Evolutionary conservation across 2,113 vertebrate genomes (phyloP).

Genomic region (Notiomystis cincta): DNA sequence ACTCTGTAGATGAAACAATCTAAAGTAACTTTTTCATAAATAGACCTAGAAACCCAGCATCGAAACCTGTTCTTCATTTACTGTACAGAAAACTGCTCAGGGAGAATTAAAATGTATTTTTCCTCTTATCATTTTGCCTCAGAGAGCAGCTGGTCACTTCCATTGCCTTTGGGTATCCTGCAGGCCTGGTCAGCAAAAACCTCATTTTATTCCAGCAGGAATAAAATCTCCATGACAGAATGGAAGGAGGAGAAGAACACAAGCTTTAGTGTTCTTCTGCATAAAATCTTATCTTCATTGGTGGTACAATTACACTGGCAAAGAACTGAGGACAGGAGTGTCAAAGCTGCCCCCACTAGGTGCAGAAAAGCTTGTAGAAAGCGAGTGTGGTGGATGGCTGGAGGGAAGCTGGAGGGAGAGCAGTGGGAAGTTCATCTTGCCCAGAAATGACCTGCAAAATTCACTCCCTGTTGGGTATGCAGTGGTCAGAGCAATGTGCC

Average conservation of each 20-base stretch:
- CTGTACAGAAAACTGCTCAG: neutral
- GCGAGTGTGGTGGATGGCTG: neutral
- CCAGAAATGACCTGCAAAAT: neutral
- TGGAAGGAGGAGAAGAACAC: neutral
- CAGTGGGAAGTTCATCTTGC: neutral
- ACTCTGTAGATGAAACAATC: neutral
- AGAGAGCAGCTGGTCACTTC: neutral
- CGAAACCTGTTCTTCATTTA: neutral
- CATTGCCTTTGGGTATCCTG: neutral
- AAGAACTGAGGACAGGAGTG: neutral
- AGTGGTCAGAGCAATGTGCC: neutral
- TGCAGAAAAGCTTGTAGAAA: neutral
- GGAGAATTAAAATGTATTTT: neutral
- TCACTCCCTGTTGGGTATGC: neutral
- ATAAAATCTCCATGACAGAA: neutral
- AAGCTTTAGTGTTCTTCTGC: neutral
- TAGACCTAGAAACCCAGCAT: neutral
- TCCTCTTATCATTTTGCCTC: neutral
- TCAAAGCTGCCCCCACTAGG: neutral
- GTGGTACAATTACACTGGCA: neutral
- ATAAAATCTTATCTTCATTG: neutral
- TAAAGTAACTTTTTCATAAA: neutral
- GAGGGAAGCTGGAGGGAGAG: neutral
- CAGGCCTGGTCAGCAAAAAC: neutral
- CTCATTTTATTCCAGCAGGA: neutral